These are phyloP conservation scores for Athene noctua DNA, from an alignment of 2,113 vertebrate genomes.

Conservation along the genomic window DNA sequence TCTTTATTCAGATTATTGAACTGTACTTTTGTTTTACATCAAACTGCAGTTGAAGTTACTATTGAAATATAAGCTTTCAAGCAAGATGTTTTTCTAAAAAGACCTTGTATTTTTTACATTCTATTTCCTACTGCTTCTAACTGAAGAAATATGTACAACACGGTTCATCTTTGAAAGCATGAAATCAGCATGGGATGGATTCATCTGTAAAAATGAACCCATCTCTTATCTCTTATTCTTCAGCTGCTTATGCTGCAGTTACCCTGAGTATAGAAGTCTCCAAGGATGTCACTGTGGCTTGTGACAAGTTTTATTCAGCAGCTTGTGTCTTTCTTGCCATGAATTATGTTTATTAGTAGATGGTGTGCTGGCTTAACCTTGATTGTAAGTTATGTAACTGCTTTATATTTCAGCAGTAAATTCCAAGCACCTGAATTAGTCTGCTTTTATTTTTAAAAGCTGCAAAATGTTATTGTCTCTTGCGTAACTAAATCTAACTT, in stretches of 20 bases:
- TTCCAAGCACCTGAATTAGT: background rate
- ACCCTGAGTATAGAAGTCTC: background rate
- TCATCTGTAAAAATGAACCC: background rate
- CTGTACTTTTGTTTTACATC: background rate
- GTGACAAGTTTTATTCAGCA: background rate
- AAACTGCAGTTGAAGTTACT: background rate
- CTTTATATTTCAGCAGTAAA: background rate
- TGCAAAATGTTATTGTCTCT: background rate
- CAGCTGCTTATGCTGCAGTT: background rate
- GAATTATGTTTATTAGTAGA: background rate
- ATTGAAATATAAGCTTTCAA: background rate
- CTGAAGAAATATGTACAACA: background rate
- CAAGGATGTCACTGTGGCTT: background rate
- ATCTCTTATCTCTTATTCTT: background rate
- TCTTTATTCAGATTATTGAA: background rate
- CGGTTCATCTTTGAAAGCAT: background rate
- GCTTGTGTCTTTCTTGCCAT: background rate
- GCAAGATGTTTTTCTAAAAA: background rate
- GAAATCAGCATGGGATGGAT: background rate
- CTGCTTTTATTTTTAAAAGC: background rate
- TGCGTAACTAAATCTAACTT: background rate
- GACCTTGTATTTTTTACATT: background rate
- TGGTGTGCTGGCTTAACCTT: background rate
- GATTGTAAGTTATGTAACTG: background rate
- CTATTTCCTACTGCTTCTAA: background rate